phyloP scores from a whole-genome alignment of 1,140 invertebrate species.

The Chrysoperla carnea region DNA sequence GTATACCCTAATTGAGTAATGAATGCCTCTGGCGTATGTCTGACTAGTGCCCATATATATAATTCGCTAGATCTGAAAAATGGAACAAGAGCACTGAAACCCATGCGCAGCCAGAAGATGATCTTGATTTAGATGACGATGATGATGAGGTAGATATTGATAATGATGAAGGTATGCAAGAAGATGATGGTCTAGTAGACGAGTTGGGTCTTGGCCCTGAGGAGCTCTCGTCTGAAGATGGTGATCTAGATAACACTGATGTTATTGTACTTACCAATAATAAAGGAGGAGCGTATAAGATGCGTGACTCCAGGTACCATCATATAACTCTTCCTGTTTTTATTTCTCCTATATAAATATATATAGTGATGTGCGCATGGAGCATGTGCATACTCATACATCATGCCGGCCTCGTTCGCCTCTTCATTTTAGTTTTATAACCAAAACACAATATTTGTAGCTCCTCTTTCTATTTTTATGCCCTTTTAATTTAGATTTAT shows the following conservation, averaged over 20 bases:
- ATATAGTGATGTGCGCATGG: too few relatives aligned
- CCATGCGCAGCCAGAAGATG: constrained; percentile 2
- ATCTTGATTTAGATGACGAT: constrained; percentile 4
- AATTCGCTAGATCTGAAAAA: too few relatives aligned
- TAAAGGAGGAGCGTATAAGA: constrained; percentile 24
- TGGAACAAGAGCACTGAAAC: neutral
- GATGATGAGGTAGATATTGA: constrained; percentile 6
- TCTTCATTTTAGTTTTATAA: neutral
- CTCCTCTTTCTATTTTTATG: neutral
- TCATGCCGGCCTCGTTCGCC: neutral
- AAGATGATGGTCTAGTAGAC: constrained; percentile 20
- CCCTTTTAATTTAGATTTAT: neutral
- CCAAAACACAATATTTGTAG: neutral
- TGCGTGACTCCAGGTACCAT: constrained; percentile 21
- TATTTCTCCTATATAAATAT: neutral
- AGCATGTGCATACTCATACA: too few relatives aligned
- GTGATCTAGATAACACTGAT: constrained; percentile 5
- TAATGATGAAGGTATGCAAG: constrained; percentile 19
- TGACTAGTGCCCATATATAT: too few relatives aligned
- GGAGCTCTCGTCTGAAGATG: too few relatives aligned
- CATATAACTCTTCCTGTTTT: neutral
- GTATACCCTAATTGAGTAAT: too few relatives aligned
- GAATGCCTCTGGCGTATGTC: too few relatives aligned
- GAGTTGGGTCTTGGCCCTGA: constrained; percentile 6
- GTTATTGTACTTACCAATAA: constrained; percentile 8